These are phyloP conservation scores for Aphelinus atriplicis DNA, from an alignment of 1,140 invertebrate species.

Conservation along the genomic window DNA sequence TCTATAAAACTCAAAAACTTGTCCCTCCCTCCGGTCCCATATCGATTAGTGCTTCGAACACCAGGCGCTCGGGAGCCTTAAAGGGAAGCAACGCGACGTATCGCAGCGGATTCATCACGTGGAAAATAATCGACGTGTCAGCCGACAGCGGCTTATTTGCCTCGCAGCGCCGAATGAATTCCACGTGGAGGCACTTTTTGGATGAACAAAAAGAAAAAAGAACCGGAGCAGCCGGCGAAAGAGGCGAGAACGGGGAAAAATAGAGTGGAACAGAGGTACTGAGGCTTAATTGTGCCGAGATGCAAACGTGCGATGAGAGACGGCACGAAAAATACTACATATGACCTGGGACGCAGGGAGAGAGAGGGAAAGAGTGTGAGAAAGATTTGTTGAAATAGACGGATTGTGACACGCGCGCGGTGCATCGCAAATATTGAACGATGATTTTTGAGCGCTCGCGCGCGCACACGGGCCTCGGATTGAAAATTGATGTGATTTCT, in stretches of 20 bases:
- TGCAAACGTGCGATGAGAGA: too few relatives aligned
- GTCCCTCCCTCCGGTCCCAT: neutral
- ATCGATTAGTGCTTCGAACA: slow-evolving; percentile 5
- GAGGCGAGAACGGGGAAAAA: neutral
- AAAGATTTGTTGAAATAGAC: too few relatives aligned
- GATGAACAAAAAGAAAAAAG: neutral
- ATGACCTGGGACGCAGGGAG: too few relatives aligned
- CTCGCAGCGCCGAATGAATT: neutral
- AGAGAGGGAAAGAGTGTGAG: too few relatives aligned
- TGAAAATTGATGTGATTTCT: too few relatives aligned
- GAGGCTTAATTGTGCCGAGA: neutral
- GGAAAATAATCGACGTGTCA: slow-evolving; percentile 17
- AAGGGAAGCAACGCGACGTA: neutral
- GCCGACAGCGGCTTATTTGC: neutral
- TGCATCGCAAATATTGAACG: too few relatives aligned
- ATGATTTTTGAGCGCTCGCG: too few relatives aligned
- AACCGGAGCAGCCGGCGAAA: too few relatives aligned
- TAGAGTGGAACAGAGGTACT: neutral
- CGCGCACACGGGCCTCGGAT: too few relatives aligned
- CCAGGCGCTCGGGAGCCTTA: neutral
- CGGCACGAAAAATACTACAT: too few relatives aligned
- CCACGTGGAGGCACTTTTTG: neutral
- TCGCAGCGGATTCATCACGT: neutral
- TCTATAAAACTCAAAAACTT: neutral
- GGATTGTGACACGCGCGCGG: too few relatives aligned